A percentile compares a stretch with the other conserved stretches of the same genome.
Conservation (phyloP, 2,113 vertebrate genomes). For the Myotis brandtii region DNA sequence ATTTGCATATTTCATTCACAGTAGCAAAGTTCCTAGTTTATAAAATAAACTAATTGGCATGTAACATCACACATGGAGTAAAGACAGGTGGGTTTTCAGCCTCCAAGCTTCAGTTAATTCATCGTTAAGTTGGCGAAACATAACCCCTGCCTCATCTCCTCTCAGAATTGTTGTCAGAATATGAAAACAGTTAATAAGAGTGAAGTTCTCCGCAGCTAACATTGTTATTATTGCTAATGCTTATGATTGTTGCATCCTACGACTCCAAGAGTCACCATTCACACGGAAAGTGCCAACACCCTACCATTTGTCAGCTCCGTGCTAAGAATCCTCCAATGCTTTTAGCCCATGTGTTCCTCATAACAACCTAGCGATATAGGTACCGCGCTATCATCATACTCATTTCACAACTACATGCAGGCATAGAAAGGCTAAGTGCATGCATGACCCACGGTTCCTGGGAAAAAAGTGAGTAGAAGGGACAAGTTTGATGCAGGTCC, state of each 20-base stretch:
- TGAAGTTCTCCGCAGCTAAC: background rate
- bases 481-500: background rate
- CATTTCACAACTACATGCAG: background rate
- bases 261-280: background rate
- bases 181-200: background rate
- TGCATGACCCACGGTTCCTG: background rate
- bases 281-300: accelerated
- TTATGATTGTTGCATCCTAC: accelerated
- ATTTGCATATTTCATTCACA: background rate
- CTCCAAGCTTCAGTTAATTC: background rate
- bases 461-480: background rate
- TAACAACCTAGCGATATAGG: background rate
- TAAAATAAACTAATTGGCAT: background rate
- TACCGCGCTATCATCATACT: background rate
- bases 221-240: no score
- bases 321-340: background rate
- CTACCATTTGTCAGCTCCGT: background rate
- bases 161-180: background rate
- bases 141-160: background rate
- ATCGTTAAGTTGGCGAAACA: background rate
- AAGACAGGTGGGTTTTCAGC: background rate
- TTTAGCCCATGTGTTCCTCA: background rate
- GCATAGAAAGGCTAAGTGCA: background rate
- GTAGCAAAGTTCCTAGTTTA: background rate
- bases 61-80: background rate